Conservation (phyloP, 2,888 invertebrate species). For the Diplolepis rosae region DNA sequence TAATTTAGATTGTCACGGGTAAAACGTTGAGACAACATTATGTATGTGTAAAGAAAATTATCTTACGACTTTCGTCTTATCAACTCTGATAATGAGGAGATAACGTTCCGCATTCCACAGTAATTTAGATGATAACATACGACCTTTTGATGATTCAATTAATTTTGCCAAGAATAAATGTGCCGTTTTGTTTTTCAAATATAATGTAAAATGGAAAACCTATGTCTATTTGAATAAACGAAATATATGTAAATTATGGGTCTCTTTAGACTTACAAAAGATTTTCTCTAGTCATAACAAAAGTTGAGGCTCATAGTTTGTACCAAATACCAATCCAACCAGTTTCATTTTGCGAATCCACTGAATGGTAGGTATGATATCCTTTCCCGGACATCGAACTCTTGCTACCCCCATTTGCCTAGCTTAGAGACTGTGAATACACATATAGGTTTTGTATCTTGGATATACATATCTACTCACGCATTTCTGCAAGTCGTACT, state of each 20-base stretch:
- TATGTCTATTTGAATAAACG: too few species aligned
- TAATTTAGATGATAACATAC: neutral
- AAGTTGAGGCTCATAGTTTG: too few species aligned
- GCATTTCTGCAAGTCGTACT: slow-evolving; percentile 47
- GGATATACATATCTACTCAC: too few species aligned
- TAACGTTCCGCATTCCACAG: slow-evolving; percentile 14
- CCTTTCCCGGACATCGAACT: slow-evolving; percentile 64
- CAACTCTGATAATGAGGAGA: neutral
- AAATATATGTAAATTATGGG: too few species aligned
- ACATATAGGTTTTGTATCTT: slow-evolving; percentile 32
- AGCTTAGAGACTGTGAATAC: slow-evolving; percentile 30
- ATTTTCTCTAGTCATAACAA: too few species aligned
- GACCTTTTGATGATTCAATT: slow-evolving; percentile 7
- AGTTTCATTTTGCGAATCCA: slow-evolving; percentile 47
- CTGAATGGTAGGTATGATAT: slow-evolving; percentile 56
- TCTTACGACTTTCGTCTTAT: neutral
- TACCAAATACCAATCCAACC: slow-evolving; percentile 40
- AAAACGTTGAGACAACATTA: neutral
- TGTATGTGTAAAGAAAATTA: neutral
- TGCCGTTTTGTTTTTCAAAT: neutral
- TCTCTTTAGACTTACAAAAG: too few species aligned
- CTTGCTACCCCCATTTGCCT: slow-evolving; percentile 48
- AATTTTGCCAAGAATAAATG: neutral
- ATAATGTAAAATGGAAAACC: too few species aligned
- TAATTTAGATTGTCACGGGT: neutral